These are phyloP conservation scores for Hippocampus mohnikei DNA, from an alignment of 2,113 vertebrate genomes.

Conservation along the genomic window DNA sequence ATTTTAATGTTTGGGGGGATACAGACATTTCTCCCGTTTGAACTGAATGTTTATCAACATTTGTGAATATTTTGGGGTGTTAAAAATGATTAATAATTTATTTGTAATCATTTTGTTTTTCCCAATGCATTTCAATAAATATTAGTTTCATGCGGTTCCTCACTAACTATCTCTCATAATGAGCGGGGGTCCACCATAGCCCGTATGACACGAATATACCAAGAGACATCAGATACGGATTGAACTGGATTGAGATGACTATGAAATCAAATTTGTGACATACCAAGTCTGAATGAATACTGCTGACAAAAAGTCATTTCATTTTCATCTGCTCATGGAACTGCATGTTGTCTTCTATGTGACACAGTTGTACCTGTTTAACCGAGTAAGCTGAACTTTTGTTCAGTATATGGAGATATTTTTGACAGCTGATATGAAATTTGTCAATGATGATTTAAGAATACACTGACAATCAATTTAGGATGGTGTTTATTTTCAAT, in stretches of 20 bases:
- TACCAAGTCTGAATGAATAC: neutral
- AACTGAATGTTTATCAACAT: too few relatives aligned
- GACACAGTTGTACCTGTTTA: conserved; percentile 23
- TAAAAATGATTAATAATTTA: too few relatives aligned
- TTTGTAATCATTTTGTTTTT: too few relatives aligned
- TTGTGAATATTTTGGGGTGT: too few relatives aligned
- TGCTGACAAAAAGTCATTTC: neutral
- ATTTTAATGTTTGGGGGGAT: too few relatives aligned
- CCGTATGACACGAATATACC: too few relatives aligned
- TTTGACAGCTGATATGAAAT: conserved; percentile 1
- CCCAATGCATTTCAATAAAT: too few relatives aligned
- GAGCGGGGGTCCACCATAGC: too few relatives aligned
- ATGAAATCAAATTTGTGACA: neutral
- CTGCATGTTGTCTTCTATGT: conserved; percentile 14
- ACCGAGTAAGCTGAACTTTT: conserved; percentile 32
- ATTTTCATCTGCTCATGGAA: conserved; percentile 23
- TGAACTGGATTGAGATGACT: neutral
- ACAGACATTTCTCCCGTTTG: too few relatives aligned
- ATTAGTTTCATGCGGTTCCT: too few relatives aligned
- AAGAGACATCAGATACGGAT: too few relatives aligned
- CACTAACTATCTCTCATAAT: too few relatives aligned
- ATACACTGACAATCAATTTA: conserved; percentile 21
- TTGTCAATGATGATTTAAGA: neutral
- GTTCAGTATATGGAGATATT: conserved; percentile 13
- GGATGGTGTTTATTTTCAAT: conserved; percentile 59